Evolutionary conservation across 2,797 vertebrate genomes (phyloP).

Genomic region (Apodemus agrarius): DNA sequence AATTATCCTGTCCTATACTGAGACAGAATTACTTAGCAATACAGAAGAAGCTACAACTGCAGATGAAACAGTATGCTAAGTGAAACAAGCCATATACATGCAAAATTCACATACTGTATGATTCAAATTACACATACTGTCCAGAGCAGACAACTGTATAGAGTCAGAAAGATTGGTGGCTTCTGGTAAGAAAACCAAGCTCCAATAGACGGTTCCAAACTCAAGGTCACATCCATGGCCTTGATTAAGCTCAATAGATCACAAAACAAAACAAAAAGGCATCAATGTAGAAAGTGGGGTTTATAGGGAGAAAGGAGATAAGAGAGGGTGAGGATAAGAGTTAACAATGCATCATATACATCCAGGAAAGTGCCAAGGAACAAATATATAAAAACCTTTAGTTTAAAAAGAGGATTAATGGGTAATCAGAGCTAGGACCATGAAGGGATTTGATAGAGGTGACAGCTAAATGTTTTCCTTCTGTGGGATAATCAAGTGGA

Average conservation of each 20-base stretch:
- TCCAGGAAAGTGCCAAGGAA: not conserved
- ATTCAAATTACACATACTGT: conserved; percentile 48
- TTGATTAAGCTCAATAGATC: not conserved
- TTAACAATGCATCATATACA: not conserved
- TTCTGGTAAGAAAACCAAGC: not conserved
- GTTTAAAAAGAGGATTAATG: conserved; percentile 9
- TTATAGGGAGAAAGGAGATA: not conserved
- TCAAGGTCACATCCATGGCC: not conserved
- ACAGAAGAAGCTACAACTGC: conserved; percentile 34
- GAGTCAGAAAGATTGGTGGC: not conserved
- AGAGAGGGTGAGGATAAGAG: not conserved
- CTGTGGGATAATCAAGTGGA: conserved; percentile 30
- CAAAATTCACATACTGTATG: not conserved
- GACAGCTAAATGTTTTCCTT: conserved; percentile 19
- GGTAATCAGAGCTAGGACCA: not conserved
- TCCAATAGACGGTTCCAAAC: not conserved
- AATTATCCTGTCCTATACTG: not conserved
- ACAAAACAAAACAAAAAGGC: not conserved
- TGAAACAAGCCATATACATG: conserved; percentile 32
- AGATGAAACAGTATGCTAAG: conserved; percentile 21
- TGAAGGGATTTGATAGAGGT: not conserved
- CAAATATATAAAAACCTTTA: not conserved
- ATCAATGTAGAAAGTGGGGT: not conserved
- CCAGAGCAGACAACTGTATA: conserved; percentile 18
- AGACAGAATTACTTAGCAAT: conserved; percentile 7